phyloP scores from a whole-genome alignment of 2,113 vertebrate species.

The Oryzias woworae region DNA sequence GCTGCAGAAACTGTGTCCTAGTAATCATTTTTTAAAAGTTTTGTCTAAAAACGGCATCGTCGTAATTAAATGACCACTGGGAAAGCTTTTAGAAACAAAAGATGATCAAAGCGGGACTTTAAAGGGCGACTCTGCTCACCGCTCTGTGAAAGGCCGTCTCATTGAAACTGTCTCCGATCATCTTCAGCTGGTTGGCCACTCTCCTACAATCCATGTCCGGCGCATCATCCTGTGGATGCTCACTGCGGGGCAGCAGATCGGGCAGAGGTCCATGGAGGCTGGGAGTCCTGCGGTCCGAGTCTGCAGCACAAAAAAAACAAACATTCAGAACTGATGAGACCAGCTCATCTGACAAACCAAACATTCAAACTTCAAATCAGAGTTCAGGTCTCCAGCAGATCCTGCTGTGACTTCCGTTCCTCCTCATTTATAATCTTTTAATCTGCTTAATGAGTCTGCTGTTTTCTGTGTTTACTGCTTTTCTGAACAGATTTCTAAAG shows the following conservation, averaged over 20 bases:
- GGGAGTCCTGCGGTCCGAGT: constrained; percentile 12
- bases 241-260: constrained; percentile 57
- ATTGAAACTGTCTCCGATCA: constrained; percentile 73
- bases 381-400: constrained; percentile 14
- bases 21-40: no score
- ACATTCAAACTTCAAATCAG: neutral
- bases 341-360: neutral
- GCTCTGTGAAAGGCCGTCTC: constrained; percentile 60
- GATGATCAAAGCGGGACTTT: neutral
- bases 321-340: neutral
- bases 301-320: constrained; percentile 26
- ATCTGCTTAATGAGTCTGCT: constrained; percentile 72
- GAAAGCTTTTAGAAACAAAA: no score
- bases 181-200: constrained; percentile 67
- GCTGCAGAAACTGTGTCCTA: no score
- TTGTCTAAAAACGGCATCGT: no score
- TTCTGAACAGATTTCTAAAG: neutral
- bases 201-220: constrained; percentile 53
- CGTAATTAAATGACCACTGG: no score
- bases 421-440: constrained; percentile 72
- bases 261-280: constrained; percentile 37
- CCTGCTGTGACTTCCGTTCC: constrained; percentile 44
- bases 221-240: constrained; percentile 29
- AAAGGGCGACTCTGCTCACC: constrained; percentile 50
- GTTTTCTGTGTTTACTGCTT: constrained; percentile 23